These are phyloP conservation scores for Hirundo rustica DNA, from an alignment of 2,797 vertebrate species.

Conservation along the genomic window DNA sequence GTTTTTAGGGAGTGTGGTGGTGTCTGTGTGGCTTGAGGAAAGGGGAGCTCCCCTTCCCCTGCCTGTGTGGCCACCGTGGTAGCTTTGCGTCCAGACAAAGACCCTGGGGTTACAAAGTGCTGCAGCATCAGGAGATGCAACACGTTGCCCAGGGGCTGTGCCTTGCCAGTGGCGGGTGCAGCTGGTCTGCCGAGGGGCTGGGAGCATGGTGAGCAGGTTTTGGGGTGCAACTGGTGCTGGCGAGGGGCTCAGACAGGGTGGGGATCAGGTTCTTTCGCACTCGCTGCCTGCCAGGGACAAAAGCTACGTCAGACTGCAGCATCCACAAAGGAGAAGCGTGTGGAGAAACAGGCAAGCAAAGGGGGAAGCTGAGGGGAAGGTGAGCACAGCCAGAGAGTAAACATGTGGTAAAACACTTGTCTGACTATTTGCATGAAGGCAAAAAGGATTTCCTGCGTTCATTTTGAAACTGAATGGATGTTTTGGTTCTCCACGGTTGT, in stretches of 20 bases:
- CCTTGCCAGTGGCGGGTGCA: not conserved
- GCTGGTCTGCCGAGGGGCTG: not conserved
- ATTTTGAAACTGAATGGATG: not conserved
- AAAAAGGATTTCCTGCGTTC: not conserved
- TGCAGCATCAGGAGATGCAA: not conserved
- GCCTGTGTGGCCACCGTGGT: rapidly evolving
- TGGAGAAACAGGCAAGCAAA: not conserved
- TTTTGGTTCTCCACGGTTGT: not conserved
- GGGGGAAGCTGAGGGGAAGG: not conserved
- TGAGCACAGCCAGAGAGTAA: not conserved
- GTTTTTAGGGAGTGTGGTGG: not conserved
- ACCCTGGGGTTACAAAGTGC: rapidly evolving
- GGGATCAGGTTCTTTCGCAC: not conserved
- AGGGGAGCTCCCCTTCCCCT: not conserved
- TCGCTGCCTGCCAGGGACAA: not conserved
- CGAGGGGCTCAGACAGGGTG: not conserved
- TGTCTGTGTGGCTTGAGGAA: not conserved
- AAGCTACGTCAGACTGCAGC: not conserved
- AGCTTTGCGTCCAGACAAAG: not conserved
- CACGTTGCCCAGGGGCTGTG: not conserved
- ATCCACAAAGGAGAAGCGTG: not conserved
- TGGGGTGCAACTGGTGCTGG: not conserved
- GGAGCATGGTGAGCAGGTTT: not conserved
- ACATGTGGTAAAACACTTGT: not conserved
- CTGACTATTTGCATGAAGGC: not conserved